Conservation (phyloP, 2,113 vertebrate species). For the Symphodus melops region DNA sequence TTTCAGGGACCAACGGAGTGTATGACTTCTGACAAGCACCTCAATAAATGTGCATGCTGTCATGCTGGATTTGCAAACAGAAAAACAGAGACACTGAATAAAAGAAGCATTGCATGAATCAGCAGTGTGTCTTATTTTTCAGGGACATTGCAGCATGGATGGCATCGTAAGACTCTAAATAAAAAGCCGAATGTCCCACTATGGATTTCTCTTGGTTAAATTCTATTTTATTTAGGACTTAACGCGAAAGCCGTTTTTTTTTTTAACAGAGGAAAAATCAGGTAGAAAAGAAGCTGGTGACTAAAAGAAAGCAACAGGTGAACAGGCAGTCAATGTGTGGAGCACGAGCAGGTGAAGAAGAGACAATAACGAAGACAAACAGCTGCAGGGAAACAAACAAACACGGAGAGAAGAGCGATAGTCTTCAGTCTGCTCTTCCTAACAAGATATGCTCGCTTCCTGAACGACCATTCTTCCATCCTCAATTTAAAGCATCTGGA, state of each 20-base stretch:
- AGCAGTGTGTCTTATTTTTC: constrained; percentile 74
- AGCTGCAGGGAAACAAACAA: constrained; percentile 42
- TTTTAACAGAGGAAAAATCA: constrained; percentile 21
- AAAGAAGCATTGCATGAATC: constrained; percentile 66
- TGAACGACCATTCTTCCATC: constrained; percentile 40
- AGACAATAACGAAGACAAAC: constrained; percentile 57
- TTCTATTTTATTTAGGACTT: constrained; percentile 80
- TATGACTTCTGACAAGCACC: constrained; percentile 9
- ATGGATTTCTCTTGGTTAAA: constrained; percentile 81
- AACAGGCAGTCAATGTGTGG: constrained; percentile 32
- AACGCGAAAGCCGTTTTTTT: constrained; percentile 21
- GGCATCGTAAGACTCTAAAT: constrained; percentile 76
- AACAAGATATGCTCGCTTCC: constrained; percentile 47
- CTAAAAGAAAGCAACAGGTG: constrained; percentile 40
- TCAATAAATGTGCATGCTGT: not conserved
- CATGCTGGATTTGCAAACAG: not conserved
- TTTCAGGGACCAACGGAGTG: too few relatives aligned
- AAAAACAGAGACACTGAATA: constrained; percentile 16
- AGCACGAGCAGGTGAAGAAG: constrained; percentile 43
- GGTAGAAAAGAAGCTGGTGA: constrained; percentile 7
- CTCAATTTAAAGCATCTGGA: constrained; percentile 54
- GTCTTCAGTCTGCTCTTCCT: constrained; percentile 26
- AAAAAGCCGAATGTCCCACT: constrained; percentile 76
- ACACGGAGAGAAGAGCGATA: constrained; percentile 43
- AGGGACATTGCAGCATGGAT: constrained; percentile 68